Evolutionary conservation across 37 sponge, comb jelly and placozoan genomes (phyloP), one percentile per base, ranked within the genome.

Genomic region (Diacarnus erythraeanus): DNA sequence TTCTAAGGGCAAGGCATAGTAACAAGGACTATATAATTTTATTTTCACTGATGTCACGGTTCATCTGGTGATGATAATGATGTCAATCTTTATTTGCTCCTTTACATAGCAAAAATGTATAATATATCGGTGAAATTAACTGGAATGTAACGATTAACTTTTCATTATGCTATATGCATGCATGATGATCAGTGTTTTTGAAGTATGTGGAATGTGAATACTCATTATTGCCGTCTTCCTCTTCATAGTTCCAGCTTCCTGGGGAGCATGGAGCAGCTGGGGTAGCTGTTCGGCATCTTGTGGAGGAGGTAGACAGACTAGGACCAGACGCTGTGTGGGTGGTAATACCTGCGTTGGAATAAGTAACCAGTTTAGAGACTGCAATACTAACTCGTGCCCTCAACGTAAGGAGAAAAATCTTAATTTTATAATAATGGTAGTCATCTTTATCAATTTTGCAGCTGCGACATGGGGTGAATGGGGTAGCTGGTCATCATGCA

Each of bases 201-300:
- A 54, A 20, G 17, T 54, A 17, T 54, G 17, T 54, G 56, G 10
- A 54, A 20, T 20, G 10, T 20, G 10, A 54, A 20, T 10, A 20
- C 10, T 54, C 17, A 10, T 54, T 54, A 54, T 54, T 20, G 10
- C 10, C 17, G 10, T 54, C 10, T 54, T 10, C 22, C 26, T 21
- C 5, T 60, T 26, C 27, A 60, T 30, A 65, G 66, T 31, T 30
- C 34, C 35, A 34, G 34, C 66, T 65, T 65, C 15, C 34, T 65
- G 66, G 66, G 31, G 66, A 5, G 15, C 31, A 2, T 65, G 66
- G 66, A 31, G 34, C 31, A 8, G 9, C 2, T 94, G 94, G 94
- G 84, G 90, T 68, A 44, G 69, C 9, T 94, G 94, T 42, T 77
- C 84, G 51, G 84, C 80, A 12, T 64, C 72, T 31, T 94, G 94